Evolutionary conservation across 2,797 vertebrate genomes (phyloP).

Genomic region (Etheostoma nigrum): DNA sequence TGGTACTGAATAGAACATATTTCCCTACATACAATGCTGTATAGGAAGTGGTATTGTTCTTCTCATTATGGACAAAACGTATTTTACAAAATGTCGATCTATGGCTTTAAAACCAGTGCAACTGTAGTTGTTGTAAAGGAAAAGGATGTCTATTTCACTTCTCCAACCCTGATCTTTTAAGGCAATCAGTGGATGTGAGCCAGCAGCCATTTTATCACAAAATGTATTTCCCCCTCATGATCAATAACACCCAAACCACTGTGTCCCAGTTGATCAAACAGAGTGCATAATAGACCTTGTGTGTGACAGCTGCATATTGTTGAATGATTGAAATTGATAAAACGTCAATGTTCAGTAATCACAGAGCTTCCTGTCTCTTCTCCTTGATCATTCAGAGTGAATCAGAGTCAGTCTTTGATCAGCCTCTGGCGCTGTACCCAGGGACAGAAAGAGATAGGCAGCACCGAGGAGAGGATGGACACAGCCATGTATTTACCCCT

Average conservation of each 20-base stretch:
- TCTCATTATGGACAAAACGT: not conserved
- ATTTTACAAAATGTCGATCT: not conserved
- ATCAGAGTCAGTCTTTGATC: slow-evolving; percentile 81
- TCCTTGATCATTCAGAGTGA: slow-evolving; percentile 78
- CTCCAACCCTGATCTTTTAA: slow-evolving; percentile 39
- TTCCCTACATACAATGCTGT: not conserved
- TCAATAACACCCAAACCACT: slow-evolving; percentile 61
- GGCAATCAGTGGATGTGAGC: slow-evolving; percentile 63
- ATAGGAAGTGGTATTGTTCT: not conserved
- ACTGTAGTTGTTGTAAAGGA: slow-evolving; percentile 11
- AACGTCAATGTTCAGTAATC: slow-evolving; percentile 77
- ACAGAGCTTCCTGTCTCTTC: slow-evolving; percentile 75
- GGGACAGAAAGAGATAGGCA: slow-evolving; percentile 72
- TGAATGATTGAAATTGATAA: slow-evolving; percentile 76
- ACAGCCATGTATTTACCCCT: slow-evolving; percentile 73
- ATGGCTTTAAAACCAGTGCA: not conserved
- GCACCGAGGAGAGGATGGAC: slow-evolving; percentile 69
- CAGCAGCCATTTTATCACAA: slow-evolving; percentile 63
- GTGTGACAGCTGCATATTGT: slow-evolving; percentile 65
- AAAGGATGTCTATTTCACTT: slow-evolving; percentile 28
- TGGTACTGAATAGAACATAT: too few relatives aligned
- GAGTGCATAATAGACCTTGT: slow-evolving; percentile 59
- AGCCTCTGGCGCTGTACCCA: slow-evolving; percentile 65
- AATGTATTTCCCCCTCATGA: slow-evolving; percentile 58
- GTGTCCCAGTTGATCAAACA: slow-evolving; percentile 69